These are phyloP conservation scores for Drosophila emarginata DNA, from an alignment of 2,888 invertebrate genomes.

Conservation along the genomic window DNA sequence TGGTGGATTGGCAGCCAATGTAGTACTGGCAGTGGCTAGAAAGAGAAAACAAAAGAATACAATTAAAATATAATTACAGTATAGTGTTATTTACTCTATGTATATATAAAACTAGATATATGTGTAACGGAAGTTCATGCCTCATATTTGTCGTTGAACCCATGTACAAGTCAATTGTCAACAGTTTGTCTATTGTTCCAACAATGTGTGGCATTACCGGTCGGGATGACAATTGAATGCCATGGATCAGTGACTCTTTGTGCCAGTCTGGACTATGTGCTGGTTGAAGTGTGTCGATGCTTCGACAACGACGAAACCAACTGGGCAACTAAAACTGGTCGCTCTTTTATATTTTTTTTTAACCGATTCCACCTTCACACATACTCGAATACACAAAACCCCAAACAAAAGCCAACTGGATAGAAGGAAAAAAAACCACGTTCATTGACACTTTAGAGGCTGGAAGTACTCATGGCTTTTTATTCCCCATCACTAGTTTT, in stretches of 20 bases:
- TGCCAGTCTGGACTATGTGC: conserved; percentile 29
- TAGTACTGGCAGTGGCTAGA: conserved; percentile 51
- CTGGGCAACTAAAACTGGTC: conserved; percentile 45
- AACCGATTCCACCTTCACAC: conserved; percentile 26
- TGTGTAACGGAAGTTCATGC: conserved; percentile 52
- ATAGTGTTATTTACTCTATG: conserved; percentile 19
- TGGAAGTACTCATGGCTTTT: conserved; percentile 9
- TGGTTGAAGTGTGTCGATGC: conserved; percentile 4
- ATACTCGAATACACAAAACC: conserved; percentile 25
- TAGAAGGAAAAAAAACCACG: conserved; percentile 52
- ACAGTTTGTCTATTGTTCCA: conserved; percentile 57
- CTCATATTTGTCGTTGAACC: conserved; percentile 45
- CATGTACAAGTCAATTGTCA: conserved; percentile 54
- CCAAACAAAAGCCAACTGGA: conserved; percentile 51
- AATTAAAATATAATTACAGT: conserved; percentile 2
- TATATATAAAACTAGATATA: conserved; percentile 33
- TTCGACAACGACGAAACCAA: conserved; percentile 10
- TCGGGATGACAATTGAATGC: conserved; percentile 65
- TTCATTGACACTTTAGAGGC: conserved; percentile 75
- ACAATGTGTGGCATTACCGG: neutral
- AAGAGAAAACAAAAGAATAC: neutral
- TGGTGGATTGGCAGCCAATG: conserved; percentile 79
- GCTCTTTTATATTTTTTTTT: conserved; percentile 30
- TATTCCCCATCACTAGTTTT: neutral
- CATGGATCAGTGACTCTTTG: conserved; percentile 75